Evolutionary conservation across 2,113 vertebrate species (phyloP).

Genomic region (Sebastes schlegelii): DNA sequence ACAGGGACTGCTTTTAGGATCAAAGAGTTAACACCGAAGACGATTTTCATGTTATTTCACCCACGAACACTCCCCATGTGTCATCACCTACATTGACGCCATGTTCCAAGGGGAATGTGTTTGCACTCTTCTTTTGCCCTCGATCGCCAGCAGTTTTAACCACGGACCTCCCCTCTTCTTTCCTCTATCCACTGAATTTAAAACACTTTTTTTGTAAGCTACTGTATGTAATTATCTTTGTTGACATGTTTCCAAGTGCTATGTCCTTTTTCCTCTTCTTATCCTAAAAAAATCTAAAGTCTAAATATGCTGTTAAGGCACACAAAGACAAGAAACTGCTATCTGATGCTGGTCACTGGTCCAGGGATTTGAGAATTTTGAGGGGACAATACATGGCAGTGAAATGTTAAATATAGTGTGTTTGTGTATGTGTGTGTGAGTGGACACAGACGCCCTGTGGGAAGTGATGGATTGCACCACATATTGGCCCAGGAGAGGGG

Average conservation of each 20-base stretch:
- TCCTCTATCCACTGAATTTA: too few species aligned
- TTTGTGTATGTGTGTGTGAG: constrained; percentile 41
- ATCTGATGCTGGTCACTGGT: constrained; percentile 3
- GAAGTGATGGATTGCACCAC: constrained; percentile 65
- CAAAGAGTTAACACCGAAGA: constrained; percentile 23
- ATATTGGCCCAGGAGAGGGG: constrained; percentile 47
- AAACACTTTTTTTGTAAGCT: constrained; percentile 18
- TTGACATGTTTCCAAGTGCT: constrained; percentile 20
- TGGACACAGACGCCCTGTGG: constrained; percentile 49
- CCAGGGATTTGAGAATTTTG: background rate
- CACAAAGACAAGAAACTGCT: constrained; percentile 21
- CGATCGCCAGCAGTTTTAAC: background rate
- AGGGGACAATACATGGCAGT: constrained; percentile 20
- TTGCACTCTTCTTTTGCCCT: constrained; percentile 25
- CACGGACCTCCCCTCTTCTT: background rate
- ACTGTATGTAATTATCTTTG: constrained; percentile 19
- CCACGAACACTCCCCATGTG: background rate
- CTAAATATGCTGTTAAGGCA: background rate
- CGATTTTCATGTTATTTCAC: constrained; percentile 3
- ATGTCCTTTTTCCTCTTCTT: constrained; percentile 9
- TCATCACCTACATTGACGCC: constrained; percentile 19
- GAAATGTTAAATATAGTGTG: constrained; percentile 38
- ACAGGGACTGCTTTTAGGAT: constrained; percentile 1
- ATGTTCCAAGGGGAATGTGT: constrained; percentile 21
- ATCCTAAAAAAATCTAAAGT: background rate